A percentile compares a stretch with the other conserved stretches of the same genome.
phyloP scores from a whole-genome alignment of 2,888 invertebrate species.

The Esperia sulphurella region DNA sequence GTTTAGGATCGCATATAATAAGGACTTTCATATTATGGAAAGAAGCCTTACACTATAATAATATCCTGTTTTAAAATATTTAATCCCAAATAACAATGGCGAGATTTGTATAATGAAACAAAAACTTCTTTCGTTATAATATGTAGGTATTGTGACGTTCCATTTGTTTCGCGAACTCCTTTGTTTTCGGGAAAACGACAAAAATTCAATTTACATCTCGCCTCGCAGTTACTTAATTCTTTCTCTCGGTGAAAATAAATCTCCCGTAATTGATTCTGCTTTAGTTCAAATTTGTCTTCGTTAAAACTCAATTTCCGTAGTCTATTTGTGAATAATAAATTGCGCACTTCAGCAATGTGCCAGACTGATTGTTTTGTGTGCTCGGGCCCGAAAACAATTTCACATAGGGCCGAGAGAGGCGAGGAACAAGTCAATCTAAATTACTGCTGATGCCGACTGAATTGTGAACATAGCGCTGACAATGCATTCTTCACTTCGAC shows the following conservation, averaged over 20 bases:
- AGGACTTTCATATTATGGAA: not conserved
- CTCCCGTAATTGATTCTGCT: slow-evolving; percentile 75
- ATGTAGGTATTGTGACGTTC: slow-evolving; percentile 35
- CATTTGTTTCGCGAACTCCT: slow-evolving; percentile 28
- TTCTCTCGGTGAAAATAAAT: slow-evolving; percentile 71
- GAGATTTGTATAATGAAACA: not conserved
- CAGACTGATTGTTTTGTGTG: slow-evolving; percentile 44
- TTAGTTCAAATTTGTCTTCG: slow-evolving; percentile 76
- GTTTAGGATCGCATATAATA: too few species aligned
- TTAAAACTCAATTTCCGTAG: slow-evolving; percentile 76
- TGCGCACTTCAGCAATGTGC: slow-evolving; percentile 55
- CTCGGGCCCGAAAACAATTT: slow-evolving; percentile 47
- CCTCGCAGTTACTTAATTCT: slow-evolving; percentile 69
- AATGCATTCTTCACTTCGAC: slow-evolving; percentile 6
- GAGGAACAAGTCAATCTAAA: slow-evolving; percentile 65
- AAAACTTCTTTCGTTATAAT: slow-evolving; percentile 33
- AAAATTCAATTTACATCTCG: slow-evolving; percentile 73
- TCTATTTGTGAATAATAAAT: slow-evolving; percentile 77
- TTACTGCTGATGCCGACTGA: slow-evolving; percentile 30
- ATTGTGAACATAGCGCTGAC: slow-evolving; percentile 11
- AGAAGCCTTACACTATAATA: not conserved
- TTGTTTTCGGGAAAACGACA: slow-evolving; percentile 46
- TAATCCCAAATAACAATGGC: not conserved
- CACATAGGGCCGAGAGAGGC: slow-evolving; percentile 17
- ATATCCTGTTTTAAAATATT: not conserved